These are phyloP conservation scores for Lordiphosa clarofinis DNA, from an alignment of 1,140 invertebrate species.

Conservation along the genomic window DNA sequence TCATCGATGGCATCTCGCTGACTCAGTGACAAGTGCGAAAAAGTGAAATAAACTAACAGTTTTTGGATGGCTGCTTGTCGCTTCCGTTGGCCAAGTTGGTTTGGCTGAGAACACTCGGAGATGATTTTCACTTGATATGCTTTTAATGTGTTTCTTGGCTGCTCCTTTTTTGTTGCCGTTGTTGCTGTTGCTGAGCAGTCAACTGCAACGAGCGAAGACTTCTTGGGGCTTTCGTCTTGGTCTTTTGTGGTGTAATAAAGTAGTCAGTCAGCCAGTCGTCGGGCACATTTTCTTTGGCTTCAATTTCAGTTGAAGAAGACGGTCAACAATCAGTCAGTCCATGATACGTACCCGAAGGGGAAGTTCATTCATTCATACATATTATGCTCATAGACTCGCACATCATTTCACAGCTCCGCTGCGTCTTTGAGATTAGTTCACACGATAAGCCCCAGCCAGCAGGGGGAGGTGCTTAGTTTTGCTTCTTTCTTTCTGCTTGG, in stretches of 20 bases:
- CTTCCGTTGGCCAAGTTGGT: slow-evolving; percentile 20
- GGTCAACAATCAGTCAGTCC: slow-evolving; percentile 53
- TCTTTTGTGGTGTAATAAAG: slow-evolving; percentile 67
- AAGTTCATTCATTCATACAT: slow-evolving; percentile 11
- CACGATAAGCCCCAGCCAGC: slow-evolving; percentile 59
- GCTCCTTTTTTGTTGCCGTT: too few species aligned
- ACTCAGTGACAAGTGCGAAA: too few species aligned
- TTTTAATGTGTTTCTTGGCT: slow-evolving; percentile 64
- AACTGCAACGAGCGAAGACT: slow-evolving; percentile 54
- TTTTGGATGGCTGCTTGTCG: slow-evolving; percentile 1
- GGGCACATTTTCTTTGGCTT: slow-evolving; percentile 53
- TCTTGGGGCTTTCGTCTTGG: slow-evolving; percentile 28
- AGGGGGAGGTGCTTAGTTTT: slow-evolving; percentile 9
- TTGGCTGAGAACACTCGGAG: slow-evolving; percentile 48
- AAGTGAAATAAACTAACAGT: not conserved
- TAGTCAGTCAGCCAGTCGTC: slow-evolving; percentile 43
- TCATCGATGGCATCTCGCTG: slow-evolving; percentile 7
- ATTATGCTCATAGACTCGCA: slow-evolving; percentile 68
- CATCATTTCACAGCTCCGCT: slow-evolving; percentile 59
- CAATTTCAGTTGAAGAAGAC: slow-evolving; percentile 55
- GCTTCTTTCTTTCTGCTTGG: slow-evolving; percentile 52
- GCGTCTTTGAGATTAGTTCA: slow-evolving; percentile 60
- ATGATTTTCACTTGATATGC: slow-evolving; percentile 69
- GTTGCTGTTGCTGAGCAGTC: slow-evolving; percentile 55
- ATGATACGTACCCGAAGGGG: slow-evolving; percentile 32